Conservation (phyloP, 2,113 vertebrate genomes). For the Pelmatolapia mariae region DNA sequence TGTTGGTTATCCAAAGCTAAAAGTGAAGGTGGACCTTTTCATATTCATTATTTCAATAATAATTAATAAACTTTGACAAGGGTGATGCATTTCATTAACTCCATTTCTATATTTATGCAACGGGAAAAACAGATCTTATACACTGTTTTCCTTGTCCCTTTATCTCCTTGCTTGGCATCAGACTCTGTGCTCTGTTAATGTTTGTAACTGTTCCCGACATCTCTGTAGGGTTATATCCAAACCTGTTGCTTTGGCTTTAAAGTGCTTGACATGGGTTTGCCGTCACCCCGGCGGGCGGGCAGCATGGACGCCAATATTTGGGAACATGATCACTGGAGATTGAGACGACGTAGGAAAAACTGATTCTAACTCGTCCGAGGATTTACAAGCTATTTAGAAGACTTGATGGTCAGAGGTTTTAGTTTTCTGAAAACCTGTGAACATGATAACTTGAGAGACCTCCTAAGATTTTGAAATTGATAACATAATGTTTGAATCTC, state of each 20-base stretch:
- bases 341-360: background rate
- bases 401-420: background rate
- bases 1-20: background rate
- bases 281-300: fast-evolving
- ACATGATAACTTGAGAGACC: background rate
- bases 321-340: background rate
- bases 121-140: background rate
- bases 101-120: background rate
- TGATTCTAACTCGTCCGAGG: fast-evolving
- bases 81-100: background rate
- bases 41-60: too few relatives aligned
- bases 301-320: background rate
- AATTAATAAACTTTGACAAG: background rate
- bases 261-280: background rate
- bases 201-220: background rate
- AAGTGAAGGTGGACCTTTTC: background rate
- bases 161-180: background rate
- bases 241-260: background rate
- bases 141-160: background rate
- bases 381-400: background rate
- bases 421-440: background rate
- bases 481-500: background rate
- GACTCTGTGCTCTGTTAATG: background rate
- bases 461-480: background rate
- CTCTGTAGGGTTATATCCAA: background rate